These are phyloP conservation scores for Flabesymbios commensalis DNA, from an alignment of 2,888 invertebrate genomes.

Conservation along the genomic window DNA sequence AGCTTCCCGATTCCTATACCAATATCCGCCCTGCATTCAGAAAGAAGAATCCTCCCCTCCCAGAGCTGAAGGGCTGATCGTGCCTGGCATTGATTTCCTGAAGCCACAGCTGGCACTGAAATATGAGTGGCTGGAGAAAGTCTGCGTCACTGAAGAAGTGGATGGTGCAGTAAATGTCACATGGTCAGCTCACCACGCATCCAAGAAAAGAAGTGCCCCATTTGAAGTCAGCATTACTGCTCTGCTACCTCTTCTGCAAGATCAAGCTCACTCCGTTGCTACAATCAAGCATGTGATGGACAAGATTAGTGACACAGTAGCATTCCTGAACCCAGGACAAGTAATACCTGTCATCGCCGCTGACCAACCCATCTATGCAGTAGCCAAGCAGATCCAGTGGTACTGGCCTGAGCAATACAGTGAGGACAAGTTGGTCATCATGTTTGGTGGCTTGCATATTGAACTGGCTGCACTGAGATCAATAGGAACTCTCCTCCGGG, in stretches of 20 bases:
- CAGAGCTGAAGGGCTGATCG: not conserved
- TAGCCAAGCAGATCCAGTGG: conserved; percentile 48
- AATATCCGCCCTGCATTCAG: conserved; percentile 22
- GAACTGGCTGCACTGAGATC: conserved; percentile 42
- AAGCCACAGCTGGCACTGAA: conserved; percentile 1
- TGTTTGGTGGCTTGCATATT: conserved; percentile 49
- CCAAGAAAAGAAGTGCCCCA: not conserved
- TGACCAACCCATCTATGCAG: conserved; percentile 45
- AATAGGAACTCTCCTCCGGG: conserved; percentile 37
- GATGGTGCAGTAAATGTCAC: conserved; percentile 7
- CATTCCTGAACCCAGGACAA: conserved; percentile 40
- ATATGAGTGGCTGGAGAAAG: conserved; percentile 21
- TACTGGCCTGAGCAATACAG: conserved; percentile 40
- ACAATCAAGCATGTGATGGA: conserved; percentile 27
- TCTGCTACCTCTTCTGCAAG: conserved; percentile 14
- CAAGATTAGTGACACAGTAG: conserved; percentile 15
- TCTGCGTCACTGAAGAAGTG: conserved; percentile 4
- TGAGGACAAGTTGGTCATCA: conserved; percentile 40
- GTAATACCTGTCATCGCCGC: conserved; percentile 37
- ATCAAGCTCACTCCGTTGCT: conserved; percentile 15
- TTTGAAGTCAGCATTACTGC: conserved; percentile 16
- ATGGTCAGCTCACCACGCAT: conserved; percentile 22
- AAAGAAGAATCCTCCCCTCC: conserved; percentile 19
- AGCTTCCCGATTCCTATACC: conserved; percentile 28
- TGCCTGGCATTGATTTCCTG: not conserved